Percentiles rank a stretch among this genome's conserved stretches.
These are phyloP conservation scores for Gadopsis marmoratus DNA, from an alignment of 2,797 vertebrate genomes.

Conservation along the genomic window DNA sequence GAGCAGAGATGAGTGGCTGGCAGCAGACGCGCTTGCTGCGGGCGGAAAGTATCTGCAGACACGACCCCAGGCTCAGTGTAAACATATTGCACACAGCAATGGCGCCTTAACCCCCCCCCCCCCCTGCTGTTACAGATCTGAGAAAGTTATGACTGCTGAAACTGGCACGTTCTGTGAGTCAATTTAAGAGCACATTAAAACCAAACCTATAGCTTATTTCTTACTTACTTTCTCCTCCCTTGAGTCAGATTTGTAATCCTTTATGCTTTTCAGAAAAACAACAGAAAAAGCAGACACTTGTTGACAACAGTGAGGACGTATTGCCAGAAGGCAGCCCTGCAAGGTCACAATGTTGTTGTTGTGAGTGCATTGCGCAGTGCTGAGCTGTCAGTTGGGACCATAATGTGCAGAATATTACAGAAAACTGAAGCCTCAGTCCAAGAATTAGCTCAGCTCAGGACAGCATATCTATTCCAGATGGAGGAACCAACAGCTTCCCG, in stretches of 20 bases:
- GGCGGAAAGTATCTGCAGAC: conserved; percentile 60
- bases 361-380: conserved; percentile 16
- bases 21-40: conserved; percentile 13
- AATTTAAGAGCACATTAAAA: not conserved
- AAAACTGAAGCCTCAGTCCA: conserved; percentile 52
- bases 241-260: not conserved
- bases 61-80: conserved; percentile 41
- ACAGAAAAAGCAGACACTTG: not conserved
- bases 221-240: not conserved
- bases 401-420: conserved; percentile 49
- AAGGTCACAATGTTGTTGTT: conserved; percentile 24
- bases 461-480: conserved; percentile 70
- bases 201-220: not conserved
- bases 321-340: conserved; percentile 37
- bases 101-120: conserved; percentile 11
- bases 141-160: conserved; percentile 26
- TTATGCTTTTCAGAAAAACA: conserved; percentile 2
- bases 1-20: conserved; percentile 41
- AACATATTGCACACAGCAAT: conserved; percentile 56
- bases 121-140: conserved; percentile 20
- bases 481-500: conserved; percentile 62
- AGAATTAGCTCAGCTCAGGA: conserved; percentile 55
- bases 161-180: conserved; percentile 22
- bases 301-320: conserved; percentile 9
- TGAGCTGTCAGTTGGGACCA: conserved; percentile 33